Evolutionary conservation across 2,888 invertebrate genomes (phyloP), one percentile per base, ranked within the genome.

Genomic region (Opisthograptis luteolata): DNA sequence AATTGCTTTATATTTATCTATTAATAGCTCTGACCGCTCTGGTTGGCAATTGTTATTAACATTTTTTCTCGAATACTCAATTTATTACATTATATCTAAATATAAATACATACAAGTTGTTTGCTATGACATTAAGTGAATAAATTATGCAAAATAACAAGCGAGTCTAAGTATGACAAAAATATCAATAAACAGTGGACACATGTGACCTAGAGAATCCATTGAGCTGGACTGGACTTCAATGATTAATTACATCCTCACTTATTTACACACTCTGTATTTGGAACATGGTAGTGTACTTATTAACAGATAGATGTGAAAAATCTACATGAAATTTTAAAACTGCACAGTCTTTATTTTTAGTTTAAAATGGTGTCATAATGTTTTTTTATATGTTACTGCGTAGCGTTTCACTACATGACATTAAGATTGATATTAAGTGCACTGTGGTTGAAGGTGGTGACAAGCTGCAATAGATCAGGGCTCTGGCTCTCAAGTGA

Each of bases 201-300:
- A 50, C 19, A 24, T 69, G 69, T 70, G 70, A 68, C 70, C 74
- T 74, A 76, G 72, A 76, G 68, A 70, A 68, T 70, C 58, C 73
- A 51, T 36, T 72, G 70, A 62, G 54, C 46, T 40, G 43, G 35
- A 41, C 56, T 58, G 45, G 56, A 60, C 58, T 62, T 66, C 42
- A 58, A 66, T 73, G 66, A 74, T 74, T 67, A 71, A 58, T 62
- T 43, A 68, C 66, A 75, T 78, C 76, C 79, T 75, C 54, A 49
- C 52, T 43, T 32, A 28, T 49, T 49, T 32, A 43, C 28, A 20
- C 43, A 31, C 3, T 0, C 43, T 39, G 27, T 43, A 42, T 49
- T 34, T 43, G 43, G 48, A 42, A 20, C n/a, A 10, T n/a, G 10
- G 9, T 32, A 14, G 9, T 32, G n/a, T 20, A 17, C 7, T 15